Evolutionary conservation across 2,888 invertebrate genomes (phyloP).

Genomic region (Trypoxylon attenuatum): DNA sequence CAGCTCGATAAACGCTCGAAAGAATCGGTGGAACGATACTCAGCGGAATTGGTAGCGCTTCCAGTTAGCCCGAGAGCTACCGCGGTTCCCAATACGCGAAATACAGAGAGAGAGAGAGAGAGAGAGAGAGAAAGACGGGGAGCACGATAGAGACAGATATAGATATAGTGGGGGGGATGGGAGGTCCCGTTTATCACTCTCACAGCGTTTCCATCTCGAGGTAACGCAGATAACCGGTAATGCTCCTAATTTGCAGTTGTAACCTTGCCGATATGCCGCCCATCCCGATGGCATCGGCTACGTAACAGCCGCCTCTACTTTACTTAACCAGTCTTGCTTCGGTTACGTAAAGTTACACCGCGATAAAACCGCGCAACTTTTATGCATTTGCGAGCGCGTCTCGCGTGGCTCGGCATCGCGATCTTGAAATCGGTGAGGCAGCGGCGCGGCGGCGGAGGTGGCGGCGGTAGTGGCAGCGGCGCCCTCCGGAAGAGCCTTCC

Average conservation of each 20-base stretch:
- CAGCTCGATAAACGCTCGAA: background rate
- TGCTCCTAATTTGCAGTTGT: slow-evolving; percentile 30
- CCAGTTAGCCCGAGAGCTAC: no score
- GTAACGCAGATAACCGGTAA: slow-evolving; percentile 12
- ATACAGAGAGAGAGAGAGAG: no score
- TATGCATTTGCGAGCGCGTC: background rate
- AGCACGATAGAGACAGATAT: no score
- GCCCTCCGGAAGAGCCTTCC: background rate
- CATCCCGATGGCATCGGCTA: slow-evolving; percentile 10
- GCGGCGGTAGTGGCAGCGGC: no score
- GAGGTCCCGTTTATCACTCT: background rate
- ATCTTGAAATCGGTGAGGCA: background rate
- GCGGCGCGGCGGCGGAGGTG: no score
- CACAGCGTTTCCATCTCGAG: background rate
- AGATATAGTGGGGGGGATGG: background rate
- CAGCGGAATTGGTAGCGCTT: no score
- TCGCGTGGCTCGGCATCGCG: background rate
- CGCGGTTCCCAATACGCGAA: no score
- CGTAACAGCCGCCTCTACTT: background rate
- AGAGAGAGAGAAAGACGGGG: background rate
- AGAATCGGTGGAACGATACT: no score
- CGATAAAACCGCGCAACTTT: slow-evolving; percentile 10
- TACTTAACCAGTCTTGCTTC: background rate
- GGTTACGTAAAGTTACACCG: slow-evolving; percentile 27
- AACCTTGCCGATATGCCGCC: slow-evolving; percentile 30